phyloP scores from a whole-genome alignment of 2,113 vertebrate species.

The Nestor notabilis region DNA sequence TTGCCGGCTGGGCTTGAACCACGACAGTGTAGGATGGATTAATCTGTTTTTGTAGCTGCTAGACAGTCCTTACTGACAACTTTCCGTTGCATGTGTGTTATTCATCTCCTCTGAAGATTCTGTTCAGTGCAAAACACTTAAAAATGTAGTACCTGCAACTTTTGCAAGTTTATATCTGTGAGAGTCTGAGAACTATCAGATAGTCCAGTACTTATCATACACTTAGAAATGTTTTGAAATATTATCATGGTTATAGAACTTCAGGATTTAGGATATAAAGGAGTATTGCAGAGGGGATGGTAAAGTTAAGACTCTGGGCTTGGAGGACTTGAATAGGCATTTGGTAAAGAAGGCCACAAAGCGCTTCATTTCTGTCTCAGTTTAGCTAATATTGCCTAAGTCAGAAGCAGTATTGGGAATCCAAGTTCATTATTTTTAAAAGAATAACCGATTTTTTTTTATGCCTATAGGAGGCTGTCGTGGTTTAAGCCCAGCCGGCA shows the following conservation, averaged over 20 bases:
- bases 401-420: background rate
- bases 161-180: background rate
- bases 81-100: fast-evolving
- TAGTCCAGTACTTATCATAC: background rate
- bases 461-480: background rate
- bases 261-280: background rate
- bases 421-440: background rate
- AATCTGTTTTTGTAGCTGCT: background rate
- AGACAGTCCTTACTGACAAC: background rate
- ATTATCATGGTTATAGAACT: background rate
- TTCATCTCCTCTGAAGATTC: background rate
- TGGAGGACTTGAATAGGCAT: background rate
- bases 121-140: background rate
- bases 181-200: background rate
- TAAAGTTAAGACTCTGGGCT: background rate
- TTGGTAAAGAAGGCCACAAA: background rate
- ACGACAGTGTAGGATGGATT: no score
- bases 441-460: background rate
- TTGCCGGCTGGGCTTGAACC: no score
- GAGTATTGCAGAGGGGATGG: background rate
- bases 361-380: background rate
- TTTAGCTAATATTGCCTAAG: background rate
- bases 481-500: no score
- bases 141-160: background rate
- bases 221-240: background rate